Conservation (phyloP, 1,140 invertebrate species). For the Drosophila suzukii region DNA sequence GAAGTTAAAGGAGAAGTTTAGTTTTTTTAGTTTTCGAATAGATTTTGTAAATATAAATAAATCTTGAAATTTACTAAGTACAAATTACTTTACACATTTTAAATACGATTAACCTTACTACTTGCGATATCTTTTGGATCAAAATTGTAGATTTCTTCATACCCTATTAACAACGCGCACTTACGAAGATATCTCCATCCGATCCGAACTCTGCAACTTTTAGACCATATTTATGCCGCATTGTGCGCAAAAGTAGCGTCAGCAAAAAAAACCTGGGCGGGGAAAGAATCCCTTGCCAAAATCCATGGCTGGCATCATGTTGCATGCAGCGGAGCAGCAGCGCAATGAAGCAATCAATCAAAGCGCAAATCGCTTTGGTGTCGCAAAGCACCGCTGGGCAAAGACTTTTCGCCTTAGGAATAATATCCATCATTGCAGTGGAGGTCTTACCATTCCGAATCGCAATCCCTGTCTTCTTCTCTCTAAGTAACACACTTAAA, state of each 20-base stretch:
- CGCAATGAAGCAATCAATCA: slow-evolving; percentile 79
- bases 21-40: no score
- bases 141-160: background rate
- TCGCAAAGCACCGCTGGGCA: slow-evolving; percentile 79
- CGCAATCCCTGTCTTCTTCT: background rate
- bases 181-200: background rate
- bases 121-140: no score
- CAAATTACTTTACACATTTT: no score
- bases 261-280: slow-evolving; percentile 11
- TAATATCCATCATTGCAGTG: slow-evolving; percentile 80
- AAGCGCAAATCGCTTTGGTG: slow-evolving; percentile 77
- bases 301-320: slow-evolving; percentile 65
- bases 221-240: slow-evolving; percentile 57
- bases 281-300: slow-evolving; percentile 44
- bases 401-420: slow-evolving; percentile 82
- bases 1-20: no score
- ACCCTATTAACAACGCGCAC: background rate
- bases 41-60: no score
- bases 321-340: slow-evolving; percentile 41
- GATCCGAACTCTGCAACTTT: background rate
- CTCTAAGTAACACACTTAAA: slow-evolving; percentile 6
- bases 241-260: slow-evolving; percentile 15
- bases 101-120: no score
- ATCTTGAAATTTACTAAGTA: no score
- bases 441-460: slow-evolving; percentile 16